Base-by-base conservation (phyloP, 2,797 vertebrate genomes). In the Trematomus bernacchii region DNA sequence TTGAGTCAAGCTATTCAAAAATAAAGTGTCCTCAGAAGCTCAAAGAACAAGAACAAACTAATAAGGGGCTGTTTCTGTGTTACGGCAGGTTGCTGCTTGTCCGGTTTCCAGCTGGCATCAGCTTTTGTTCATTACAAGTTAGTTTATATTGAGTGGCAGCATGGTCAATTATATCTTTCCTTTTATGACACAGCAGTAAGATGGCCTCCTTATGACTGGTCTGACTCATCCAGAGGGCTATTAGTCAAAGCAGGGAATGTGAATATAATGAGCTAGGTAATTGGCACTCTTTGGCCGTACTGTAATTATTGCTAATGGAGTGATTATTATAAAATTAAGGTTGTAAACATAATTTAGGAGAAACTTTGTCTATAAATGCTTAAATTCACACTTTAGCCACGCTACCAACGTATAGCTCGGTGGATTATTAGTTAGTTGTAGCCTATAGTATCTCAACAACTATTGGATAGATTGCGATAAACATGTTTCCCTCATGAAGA, bases 141-240 rank as follows among this genome's bases (percentile, higher is more conserved):
- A 4, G 1, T 12, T 66, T 21, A 12, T 21, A 40, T 2, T 37
- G 61, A 71, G 40, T 6, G 44, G 14, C 42, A 30, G 27, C 16
- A 0, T 58, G 73, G 69, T 61, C 2, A 66, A 70, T 13, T 64
- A 69, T 33, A 9, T 15, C 10, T 3, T 46, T 18, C 62, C 48
- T 44, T 37, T 16, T 11, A 55, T 66, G 73, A 21, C 23, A 71
- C 53, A 69, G 75, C 70, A 48, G 10, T 61, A 12, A 67, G 57
- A 3, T 18, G 44, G 0, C 40, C 33, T 73, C n/a, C 13, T 69
- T 46, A 58, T 27, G 80, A 61, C 66, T 21, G 53, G 27, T 71
- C 65, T 23, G 64, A 73, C 14, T 16, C 21, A 37, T n/a, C n/a
- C n/a, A 15, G 47, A 46, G 3, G 57, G 44, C 60, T 60, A 23